phyloP scores from a whole-genome alignment of 2,888 invertebrate species.

The Drosophila eohydei region DNA sequence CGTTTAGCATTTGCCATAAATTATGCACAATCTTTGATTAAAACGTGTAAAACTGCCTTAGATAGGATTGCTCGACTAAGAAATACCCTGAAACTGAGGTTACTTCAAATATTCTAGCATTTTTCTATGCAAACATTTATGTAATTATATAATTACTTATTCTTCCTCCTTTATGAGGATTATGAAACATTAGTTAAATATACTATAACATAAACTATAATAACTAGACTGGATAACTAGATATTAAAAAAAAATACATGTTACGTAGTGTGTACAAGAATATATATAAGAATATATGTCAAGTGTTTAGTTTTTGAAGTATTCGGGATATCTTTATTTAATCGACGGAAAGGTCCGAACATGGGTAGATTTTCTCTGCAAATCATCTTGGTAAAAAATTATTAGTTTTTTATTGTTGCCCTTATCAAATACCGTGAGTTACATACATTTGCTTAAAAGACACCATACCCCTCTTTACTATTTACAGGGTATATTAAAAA shows the following conservation, averaged over 20 bases:
- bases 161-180: too few relatives aligned
- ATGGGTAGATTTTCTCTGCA: neutral
- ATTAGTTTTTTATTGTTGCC: too few relatives aligned
- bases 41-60: neutral
- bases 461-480: neutral
- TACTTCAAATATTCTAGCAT: neutral
- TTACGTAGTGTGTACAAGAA: too few relatives aligned
- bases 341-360: too few relatives aligned
- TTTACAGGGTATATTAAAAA: neutral
- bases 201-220: too few relatives aligned
- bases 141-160: too few relatives aligned
- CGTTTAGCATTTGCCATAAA: constrained; percentile 42
- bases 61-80: neutral
- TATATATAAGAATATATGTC: too few relatives aligned
- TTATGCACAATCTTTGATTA: constrained; percentile 35
- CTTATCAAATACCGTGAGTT: neutral
- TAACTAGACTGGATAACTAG: too few relatives aligned
- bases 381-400: too few relatives aligned
- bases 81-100: neutral
- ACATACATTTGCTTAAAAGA: neutral
- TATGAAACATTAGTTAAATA: too few relatives aligned
- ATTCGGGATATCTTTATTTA: neutral
- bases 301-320: neutral
- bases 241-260: too few relatives aligned
- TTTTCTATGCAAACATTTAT: too few relatives aligned